Conservation (phyloP, 2,113 vertebrate genomes). For the Cynocephalus volans region DNA sequence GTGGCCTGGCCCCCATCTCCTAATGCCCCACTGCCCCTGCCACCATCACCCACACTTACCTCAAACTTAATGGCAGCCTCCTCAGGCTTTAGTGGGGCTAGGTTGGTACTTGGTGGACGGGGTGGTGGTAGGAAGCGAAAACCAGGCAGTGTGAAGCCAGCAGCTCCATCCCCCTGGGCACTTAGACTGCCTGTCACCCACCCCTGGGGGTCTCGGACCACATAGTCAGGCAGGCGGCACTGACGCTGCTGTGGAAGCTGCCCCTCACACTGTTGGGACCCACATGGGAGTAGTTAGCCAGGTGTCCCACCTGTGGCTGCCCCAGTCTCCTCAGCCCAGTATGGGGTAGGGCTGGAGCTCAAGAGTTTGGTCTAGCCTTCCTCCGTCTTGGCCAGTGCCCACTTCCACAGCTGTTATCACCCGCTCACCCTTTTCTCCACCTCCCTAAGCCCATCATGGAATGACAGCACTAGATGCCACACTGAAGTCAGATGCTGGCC, state of each 20-base stretch:
- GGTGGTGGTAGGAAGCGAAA: conserved; percentile 92
- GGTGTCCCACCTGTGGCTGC: accelerated
- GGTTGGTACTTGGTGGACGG: conserved; percentile 78
- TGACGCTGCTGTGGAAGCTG: conserved; percentile 82
- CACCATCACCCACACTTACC: conserved; percentile 85
- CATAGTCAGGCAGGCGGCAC: conserved; percentile 91
- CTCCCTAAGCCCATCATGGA: conserved; percentile 81
- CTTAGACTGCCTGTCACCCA: conserved; percentile 90
- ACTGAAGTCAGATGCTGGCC: conserved; percentile 95
- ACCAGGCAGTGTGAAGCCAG: conserved; percentile 86
- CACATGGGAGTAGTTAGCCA: accelerated
- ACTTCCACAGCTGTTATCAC: neutral
- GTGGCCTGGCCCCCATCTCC: neutral
- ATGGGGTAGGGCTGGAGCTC: neutral
- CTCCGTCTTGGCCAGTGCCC: neutral
- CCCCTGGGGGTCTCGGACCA: conserved; percentile 87
- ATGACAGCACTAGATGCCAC: conserved; percentile 90
- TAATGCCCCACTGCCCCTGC: accelerated
- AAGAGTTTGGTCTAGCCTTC: neutral
- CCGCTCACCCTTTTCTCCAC: conserved; percentile 74
- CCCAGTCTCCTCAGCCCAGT: neutral
- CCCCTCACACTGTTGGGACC: conserved; percentile 89
- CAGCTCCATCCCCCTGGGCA: conserved; percentile 91
- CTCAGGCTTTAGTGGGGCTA: conserved; percentile 89
- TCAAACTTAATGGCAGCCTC: conserved; percentile 92